These are phyloP conservation scores for Petrophora chlorosata DNA, from an alignment of 2,888 invertebrate species.

Conservation along the genomic window DNA sequence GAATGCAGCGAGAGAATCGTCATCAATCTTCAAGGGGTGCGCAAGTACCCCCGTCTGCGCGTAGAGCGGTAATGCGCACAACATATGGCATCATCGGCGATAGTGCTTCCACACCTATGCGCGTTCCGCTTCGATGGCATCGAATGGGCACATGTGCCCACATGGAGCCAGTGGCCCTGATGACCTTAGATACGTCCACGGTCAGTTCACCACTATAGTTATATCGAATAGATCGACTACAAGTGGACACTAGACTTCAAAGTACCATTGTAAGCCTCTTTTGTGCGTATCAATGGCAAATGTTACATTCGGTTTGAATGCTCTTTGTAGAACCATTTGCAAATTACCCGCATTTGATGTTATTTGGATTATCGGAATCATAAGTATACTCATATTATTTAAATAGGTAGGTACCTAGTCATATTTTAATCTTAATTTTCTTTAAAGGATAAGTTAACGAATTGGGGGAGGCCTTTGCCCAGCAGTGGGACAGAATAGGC, in stretches of 20 bases:
- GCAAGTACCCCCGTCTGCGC: too few species aligned
- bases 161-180: conserved; percentile 32
- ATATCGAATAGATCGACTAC: conserved; percentile 59
- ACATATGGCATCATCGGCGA: conserved; percentile 74
- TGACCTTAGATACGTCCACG: conserved; percentile 56
- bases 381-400: too few species aligned
- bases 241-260: conserved; percentile 59
- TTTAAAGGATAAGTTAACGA: too few species aligned
- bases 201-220: too few species aligned
- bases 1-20: conserved; percentile 68
- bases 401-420: too few species aligned
- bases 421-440: too few species aligned
- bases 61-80: conserved; percentile 70
- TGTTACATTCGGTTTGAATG: conserved; percentile 49
- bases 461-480: too few species aligned
- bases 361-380: conserved; percentile 5
- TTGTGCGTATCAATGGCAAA: conserved; percentile 55
- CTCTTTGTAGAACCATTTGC: conserved; percentile 48
- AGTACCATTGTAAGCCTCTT: conserved; percentile 52
- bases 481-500: too few species aligned
- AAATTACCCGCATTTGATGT: conserved; percentile 65
- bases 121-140: conserved; percentile 65
- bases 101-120: conserved; percentile 42
- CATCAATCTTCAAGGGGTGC: conserved; percentile 80
- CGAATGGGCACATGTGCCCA: conserved; percentile 50